Percentiles rank a stretch among this genome's conserved stretches.
Evolutionary conservation across 1,140 invertebrate species (phyloP).

Genomic region (Drosophila ironensis): DNA sequence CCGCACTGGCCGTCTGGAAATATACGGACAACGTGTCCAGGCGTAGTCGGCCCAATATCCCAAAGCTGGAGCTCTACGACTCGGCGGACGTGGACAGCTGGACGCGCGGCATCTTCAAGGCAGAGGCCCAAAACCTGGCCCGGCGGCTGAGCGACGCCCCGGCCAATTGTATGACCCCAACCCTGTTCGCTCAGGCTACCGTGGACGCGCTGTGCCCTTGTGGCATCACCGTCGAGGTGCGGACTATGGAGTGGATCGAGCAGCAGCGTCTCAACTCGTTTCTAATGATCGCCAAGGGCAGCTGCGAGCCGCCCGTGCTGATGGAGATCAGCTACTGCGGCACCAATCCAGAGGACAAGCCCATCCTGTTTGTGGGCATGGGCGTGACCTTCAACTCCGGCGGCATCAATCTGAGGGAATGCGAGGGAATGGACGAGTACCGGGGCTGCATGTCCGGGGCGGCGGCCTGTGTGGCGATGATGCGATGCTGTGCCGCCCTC

Average conservation of each 20-base stretch:
- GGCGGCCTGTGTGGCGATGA: constrained; percentile 60
- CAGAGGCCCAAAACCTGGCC: constrained; percentile 92
- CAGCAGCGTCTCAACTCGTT: constrained; percentile 88
- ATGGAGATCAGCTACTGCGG: constrained; percentile 86
- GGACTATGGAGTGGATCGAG: constrained; percentile 88
- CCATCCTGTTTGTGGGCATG: constrained; percentile 88
- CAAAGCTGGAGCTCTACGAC: constrained; percentile 82
- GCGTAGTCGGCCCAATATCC: constrained; percentile 82
- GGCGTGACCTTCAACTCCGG: constrained; percentile 94
- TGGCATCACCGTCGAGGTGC: constrained; percentile 85
- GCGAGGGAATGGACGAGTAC: constrained; percentile 91
- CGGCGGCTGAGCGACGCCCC: constrained; percentile 90
- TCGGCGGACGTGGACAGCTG: constrained; percentile 84
- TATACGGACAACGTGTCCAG: constrained; percentile 85
- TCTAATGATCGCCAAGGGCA: constrained; percentile 89
- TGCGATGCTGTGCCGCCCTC: constrained; percentile 57
- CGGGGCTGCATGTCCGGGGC: constrained; percentile 89
- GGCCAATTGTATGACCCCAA: constrained; percentile 93
- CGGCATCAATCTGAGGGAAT: constrained; percentile 89
- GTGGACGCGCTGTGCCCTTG: constrained; percentile 83
- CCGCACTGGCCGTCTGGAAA: constrained; percentile 84
- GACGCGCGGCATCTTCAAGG: constrained; percentile 87
- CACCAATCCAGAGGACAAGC: constrained; percentile 81
- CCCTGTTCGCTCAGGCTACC: constrained; percentile 87
- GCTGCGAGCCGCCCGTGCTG: constrained; percentile 87